Evolutionary conservation across 2,888 invertebrate species (phyloP).

Genomic region (Macrophya alboannulata): DNA sequence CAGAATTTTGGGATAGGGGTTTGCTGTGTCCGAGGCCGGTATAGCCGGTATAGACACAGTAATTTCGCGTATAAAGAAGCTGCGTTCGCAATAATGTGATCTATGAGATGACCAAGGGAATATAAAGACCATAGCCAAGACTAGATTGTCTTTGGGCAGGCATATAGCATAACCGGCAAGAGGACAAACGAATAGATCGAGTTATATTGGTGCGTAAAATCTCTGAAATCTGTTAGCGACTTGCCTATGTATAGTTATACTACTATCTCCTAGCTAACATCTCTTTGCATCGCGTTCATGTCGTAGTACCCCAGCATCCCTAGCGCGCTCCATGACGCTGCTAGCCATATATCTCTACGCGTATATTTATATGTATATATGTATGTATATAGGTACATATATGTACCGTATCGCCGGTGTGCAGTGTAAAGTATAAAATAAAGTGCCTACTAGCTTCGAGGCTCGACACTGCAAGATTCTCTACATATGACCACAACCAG

Average conservation of each 20-base stretch:
- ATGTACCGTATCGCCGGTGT: slow-evolving; percentile 11
- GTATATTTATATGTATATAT: not conserved
- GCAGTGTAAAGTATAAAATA: slow-evolving; percentile 40
- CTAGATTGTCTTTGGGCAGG: not conserved
- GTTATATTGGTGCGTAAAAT: slow-evolving; percentile 22
- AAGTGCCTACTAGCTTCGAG: slow-evolving; percentile 31
- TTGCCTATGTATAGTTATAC: not conserved
- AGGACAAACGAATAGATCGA: not conserved
- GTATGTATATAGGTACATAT: no score
- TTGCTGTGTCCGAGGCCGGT: not conserved
- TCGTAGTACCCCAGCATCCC: slow-evolving; percentile 35
- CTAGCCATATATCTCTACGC: slow-evolving; percentile 34
- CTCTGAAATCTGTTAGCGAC: slow-evolving; percentile 50
- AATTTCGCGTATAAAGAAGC: slow-evolving; percentile 9
- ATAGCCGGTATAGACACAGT: not conserved
- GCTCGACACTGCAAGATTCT: slow-evolving; percentile 21
- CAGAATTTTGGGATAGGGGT: not conserved
- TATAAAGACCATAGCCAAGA: not conserved
- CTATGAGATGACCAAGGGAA: not conserved
- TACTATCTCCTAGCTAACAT: slow-evolving; percentile 39
- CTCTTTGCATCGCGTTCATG: slow-evolving; percentile 26
- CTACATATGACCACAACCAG: not conserved
- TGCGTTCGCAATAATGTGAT: not conserved
- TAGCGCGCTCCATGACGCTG: slow-evolving; percentile 17
- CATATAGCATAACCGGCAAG: not conserved